Evolutionary conservation across 2,113 vertebrate genomes (phyloP).

Genomic region (Nipponia nippon): DNA sequence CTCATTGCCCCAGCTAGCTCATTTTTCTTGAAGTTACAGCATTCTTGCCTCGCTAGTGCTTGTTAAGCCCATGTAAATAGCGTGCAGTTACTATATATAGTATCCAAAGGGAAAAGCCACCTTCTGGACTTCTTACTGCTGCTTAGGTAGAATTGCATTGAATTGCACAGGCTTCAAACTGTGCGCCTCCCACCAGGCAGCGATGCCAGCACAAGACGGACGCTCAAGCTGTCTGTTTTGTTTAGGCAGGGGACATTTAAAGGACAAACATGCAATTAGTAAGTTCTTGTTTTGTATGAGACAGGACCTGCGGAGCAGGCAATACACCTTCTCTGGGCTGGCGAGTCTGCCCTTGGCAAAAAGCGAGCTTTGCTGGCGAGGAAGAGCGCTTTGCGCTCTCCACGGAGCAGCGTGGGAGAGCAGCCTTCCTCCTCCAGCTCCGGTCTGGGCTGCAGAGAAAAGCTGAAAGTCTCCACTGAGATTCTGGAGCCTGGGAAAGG

Average conservation of each 20-base stretch:
- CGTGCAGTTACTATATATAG: background rate
- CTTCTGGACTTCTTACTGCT: background rate
- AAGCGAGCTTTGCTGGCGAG: background rate
- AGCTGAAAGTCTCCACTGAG: background rate
- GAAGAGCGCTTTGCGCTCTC: background rate
- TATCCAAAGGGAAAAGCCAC: background rate
- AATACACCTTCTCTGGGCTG: accelerated
- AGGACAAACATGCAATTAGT: slow-evolving; percentile 36
- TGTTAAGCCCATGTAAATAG: background rate
- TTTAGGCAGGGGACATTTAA: slow-evolving; percentile 1
- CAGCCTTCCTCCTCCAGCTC: background rate
- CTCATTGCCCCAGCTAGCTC: background rate
- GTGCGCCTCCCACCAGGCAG: slow-evolving; percentile 37
- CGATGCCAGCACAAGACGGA: background rate
- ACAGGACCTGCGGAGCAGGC: background rate
- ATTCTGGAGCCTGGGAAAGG: background rate
- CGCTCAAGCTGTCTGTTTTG: slow-evolving; percentile 43
- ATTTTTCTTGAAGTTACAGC: background rate
- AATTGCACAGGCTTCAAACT: slow-evolving; percentile 6
- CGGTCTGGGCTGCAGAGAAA: background rate
- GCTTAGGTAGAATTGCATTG: background rate
- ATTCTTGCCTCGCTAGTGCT: background rate
- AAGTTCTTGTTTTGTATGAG: background rate
- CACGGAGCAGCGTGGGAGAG: background rate
- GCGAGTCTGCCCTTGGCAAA: background rate